Evolutionary conservation across 1,140 invertebrate genomes (phyloP), one percentile per base, ranked within the genome.

Genomic region (Hylyphantes graminicola): DNA sequence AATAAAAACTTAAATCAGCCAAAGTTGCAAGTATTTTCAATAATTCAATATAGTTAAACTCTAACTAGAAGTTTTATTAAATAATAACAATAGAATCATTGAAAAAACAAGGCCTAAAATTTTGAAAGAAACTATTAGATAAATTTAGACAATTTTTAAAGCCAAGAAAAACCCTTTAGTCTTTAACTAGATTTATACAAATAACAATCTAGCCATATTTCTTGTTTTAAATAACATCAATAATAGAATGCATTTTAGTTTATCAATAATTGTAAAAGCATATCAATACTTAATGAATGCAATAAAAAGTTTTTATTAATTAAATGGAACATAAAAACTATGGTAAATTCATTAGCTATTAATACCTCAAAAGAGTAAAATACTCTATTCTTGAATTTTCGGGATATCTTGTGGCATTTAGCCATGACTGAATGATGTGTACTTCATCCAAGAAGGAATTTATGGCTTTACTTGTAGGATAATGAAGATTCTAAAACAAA

Each of bases 341-440:
- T 10, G 11, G 17, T 11, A 67, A 35, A 17, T 67, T 67, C n/a
- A 67, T 19, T 35, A 67, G 64, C 64, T 8, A 5, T 12, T 67
- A 67, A 11, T 67, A 17, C 75, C 75, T 77, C 55, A 77, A 53
- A 11, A 65, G 19, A 10, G 75, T 61, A 3, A 63, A 65, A 77
- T 61, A 77, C 19, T 77, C 75, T 51, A 51, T 53, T 5, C 21
- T 51, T 48, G 61, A 54, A 65, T 77, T 53, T 19, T 15, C 10
- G 11, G 75, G 48, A 53, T 53, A 8, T n/a, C 65, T 53, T 10
- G 35, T 51, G 12, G 55, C 50, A 19, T n/a, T 11, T 59, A 64
- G 7, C 75, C 61, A 77, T 53, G 50, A 77, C 54, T 65, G 17
- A 15, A 64, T 19, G 10, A 77, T 77, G 15, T 65, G 10, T 7